A percentile compares a stretch with the other conserved stretches of the same genome.
phyloP scores from a whole-genome alignment of 2,797 vertebrate species.

The Sebastes jordani region DNA sequence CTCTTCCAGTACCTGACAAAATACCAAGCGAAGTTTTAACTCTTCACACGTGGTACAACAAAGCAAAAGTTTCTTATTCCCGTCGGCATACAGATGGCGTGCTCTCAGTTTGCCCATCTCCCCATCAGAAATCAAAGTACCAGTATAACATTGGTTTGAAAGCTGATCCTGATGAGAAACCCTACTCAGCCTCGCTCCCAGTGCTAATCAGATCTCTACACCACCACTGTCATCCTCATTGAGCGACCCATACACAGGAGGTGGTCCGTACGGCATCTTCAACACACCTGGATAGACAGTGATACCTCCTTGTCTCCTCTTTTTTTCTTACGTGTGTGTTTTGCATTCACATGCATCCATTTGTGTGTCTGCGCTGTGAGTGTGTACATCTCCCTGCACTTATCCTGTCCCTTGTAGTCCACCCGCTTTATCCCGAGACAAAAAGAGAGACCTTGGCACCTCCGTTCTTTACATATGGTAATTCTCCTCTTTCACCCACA shows the following conservation, averaged over 20 bases:
- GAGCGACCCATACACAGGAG: conserved; percentile 10
- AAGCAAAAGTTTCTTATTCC: neutral
- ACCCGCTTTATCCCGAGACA: conserved; percentile 66
- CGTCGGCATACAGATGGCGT: neutral
- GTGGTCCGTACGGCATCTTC: conserved; percentile 30
- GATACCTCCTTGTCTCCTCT: conserved; percentile 35
- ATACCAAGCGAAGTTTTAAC: neutral
- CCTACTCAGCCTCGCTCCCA: conserved; percentile 54
- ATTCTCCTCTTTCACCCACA: conserved; percentile 61
- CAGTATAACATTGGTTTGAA: conserved; percentile 50
- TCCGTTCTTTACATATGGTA: conserved; percentile 77
- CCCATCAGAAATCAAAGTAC: conserved; percentile 28
- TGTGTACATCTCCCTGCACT: conserved; percentile 44
- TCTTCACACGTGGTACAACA: neutral
- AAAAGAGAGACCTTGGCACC: conserved; percentile 68
- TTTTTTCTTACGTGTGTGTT: conserved; percentile 19
- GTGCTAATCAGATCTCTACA: conserved; percentile 62
- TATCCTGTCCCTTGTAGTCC: conserved; percentile 67
- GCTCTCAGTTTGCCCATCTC: conserved; percentile 8
- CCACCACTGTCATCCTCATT: conserved; percentile 28
- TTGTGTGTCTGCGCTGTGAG: conserved; percentile 12
- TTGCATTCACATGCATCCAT: conserved; percentile 37
- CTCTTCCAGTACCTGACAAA: neutral
- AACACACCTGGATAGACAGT: conserved; percentile 56
- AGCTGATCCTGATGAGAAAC: conserved; percentile 75